Evolutionary conservation across 30 jellyfish, hydroid and myxozoan species (phyloP).

Genomic region (Turritopsis rubra): DNA sequence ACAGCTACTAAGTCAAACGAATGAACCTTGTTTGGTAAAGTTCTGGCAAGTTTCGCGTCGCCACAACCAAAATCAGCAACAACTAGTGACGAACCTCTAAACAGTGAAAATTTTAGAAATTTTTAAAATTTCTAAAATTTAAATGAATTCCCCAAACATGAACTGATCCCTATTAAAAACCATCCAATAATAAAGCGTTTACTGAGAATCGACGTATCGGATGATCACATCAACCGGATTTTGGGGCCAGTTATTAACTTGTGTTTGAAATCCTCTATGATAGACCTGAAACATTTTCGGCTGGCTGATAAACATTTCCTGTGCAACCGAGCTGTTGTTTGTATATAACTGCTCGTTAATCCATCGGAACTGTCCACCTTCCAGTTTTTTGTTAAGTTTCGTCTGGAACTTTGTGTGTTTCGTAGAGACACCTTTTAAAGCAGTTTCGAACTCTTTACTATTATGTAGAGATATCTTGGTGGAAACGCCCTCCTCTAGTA

Average conservation of each 20-base stretch:
- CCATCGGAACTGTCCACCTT: slow-evolving; percentile 88
- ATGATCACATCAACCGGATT: slow-evolving; percentile 81
- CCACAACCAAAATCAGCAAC: slow-evolving; percentile 98
- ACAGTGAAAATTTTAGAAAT: too few relatives aligned
- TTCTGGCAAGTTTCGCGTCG: slow-evolving; percentile 77
- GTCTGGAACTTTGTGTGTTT: slow-evolving; percentile 39
- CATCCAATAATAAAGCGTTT: neutral
- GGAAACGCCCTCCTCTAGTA: neutral
- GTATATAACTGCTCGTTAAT: slow-evolving; percentile 82
- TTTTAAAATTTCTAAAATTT: neutral
- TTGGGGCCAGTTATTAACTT: slow-evolving; percentile 83
- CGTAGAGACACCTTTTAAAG: neutral
- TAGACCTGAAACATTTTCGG: slow-evolving; percentile 71
- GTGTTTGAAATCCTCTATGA: slow-evolving; percentile 75
- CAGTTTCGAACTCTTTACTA: neutral
- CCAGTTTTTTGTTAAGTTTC: slow-evolving; percentile 46
- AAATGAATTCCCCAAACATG: neutral
- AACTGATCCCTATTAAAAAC: neutral
- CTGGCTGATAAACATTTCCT: slow-evolving; percentile 44
- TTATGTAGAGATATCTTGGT: neutral
- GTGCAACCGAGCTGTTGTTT: slow-evolving; percentile 49
- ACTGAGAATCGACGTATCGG: slow-evolving; percentile 43
- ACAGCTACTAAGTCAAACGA: slow-evolving; percentile 90
- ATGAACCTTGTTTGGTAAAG: slow-evolving; percentile 58
- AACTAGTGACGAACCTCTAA: slow-evolving; percentile 43